Base-by-base conservation (phyloP, 2,888 invertebrate species). In the Clusia tigrina region DNA sequence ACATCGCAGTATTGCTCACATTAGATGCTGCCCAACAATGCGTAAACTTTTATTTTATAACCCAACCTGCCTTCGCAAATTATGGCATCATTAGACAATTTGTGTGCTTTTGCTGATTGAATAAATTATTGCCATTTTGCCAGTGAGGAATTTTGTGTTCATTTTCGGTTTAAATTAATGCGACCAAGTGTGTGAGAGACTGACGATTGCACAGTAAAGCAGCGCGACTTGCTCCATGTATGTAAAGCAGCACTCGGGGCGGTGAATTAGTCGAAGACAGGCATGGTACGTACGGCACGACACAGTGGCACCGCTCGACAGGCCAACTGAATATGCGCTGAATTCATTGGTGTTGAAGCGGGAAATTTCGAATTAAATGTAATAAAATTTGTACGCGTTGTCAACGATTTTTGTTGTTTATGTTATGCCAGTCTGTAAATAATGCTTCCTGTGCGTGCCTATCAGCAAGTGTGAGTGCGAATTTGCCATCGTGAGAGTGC, bases 81-180 rank as follows among this genome's bases (percentile, higher is more conserved):
- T 46, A 57, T 42, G 57, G 57, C 57, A 48, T 57, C 46, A 57
- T 57, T 57, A 57, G 48, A 57, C 57, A 57, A 57, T 57, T 57
- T 57, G 24, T 17, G 25, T 48, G 57, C 6, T 59, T 63, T 66
- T 67, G 74, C 70, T 77, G 74, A 74, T 74, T 74, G 74, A 74
- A 77, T 74, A 74, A 74, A 77, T 74, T 75, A 74, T 77, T 59
- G 70, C 57, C 69, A 75, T 68, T 75, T 67, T 42, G 42, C 42
- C n/a, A 3, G n/a, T 42, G 42, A 6, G n/a, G 6, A 42, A 42
- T 42, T 42, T 42, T n/a, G 42, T 42, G 12, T 32, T 32, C n/a
- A n/a, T n/a, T n/a, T n/a, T n/a, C n/a, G n/a, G n/a, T n/a, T n/a
- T n/a, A n/a, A n/a, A n/a, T n/a, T n/a, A n/a, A n/a, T n/a, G n/a